Evolutionary conservation across 2,113 vertebrate genomes (phyloP).

Genomic region (Eretmochelys imbricata): DNA sequence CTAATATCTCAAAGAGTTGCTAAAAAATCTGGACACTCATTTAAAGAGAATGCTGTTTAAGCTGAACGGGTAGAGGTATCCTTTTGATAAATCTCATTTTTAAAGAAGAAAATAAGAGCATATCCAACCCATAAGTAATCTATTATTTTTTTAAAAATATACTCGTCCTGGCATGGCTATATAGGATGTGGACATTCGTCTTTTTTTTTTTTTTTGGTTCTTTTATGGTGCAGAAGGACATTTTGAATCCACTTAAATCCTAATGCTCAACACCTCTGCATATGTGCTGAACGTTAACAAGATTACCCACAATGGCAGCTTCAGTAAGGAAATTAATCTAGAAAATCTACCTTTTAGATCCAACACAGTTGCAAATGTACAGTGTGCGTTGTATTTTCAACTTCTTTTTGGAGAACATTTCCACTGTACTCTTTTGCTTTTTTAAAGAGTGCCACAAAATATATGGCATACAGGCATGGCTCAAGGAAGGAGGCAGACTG

Average conservation of each 20-base stretch:
- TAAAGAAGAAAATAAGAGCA: neutral
- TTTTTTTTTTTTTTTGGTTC: conserved; percentile 4
- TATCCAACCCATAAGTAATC: neutral
- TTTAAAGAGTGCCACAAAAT: neutral
- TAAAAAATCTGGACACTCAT: neutral
- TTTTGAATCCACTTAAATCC: conserved; percentile 44
- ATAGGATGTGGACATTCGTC: conserved; percentile 34
- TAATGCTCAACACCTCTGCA: conserved; percentile 17
- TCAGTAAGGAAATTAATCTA: neutral
- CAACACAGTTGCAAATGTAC: fast-evolving
- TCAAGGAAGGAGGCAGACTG: conserved; percentile 10
- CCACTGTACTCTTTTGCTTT: fast-evolving
- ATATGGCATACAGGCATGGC: neutral
- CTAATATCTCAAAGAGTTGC: neutral
- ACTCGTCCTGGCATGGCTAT: neutral
- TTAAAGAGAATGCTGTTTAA: neutral
- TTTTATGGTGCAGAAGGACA: conserved; percentile 6
- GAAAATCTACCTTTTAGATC: neutral
- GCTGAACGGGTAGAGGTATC: neutral
- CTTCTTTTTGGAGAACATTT: fast-evolving
- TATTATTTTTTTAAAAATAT: neutral
- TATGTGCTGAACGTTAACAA: conserved; percentile 25
- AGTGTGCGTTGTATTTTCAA: neutral
- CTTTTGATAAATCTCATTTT: neutral
- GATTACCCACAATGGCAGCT: conserved; percentile 14